Base-by-base conservation (phyloP, 2,888 invertebrate species). In the Hirtodrosophila histrioides region DNA sequence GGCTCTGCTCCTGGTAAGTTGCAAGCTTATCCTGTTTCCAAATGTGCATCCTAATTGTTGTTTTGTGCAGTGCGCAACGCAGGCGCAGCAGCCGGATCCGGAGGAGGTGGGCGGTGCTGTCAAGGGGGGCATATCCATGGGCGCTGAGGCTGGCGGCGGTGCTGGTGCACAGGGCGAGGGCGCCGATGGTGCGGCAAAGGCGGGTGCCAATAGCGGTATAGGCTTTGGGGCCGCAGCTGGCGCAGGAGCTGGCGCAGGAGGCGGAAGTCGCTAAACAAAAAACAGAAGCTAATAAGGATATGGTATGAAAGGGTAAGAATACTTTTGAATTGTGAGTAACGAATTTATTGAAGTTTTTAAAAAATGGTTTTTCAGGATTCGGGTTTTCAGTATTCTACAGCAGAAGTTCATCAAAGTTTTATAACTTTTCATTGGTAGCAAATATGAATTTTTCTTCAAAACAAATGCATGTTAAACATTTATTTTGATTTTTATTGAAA, bases 121-220 rank as follows among this genome's bases (percentile, higher is more conserved):
- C 0, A 74, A 83, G 24, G 46, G 51, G 2, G 84, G 67, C 7
- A 4, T 80, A 6, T 46, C 44, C 0, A 9, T 64, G 23, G 66
- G 60, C 1, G 72, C 60, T 4, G 60, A 51, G 0, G 79, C 67
- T 6, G 64, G 44, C 11, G 53, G 40, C 0, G 62, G 11, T 0
- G 69, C 64, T 5, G 57, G 7, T 5, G 31, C 27, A 0, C 5
- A 27, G 27, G 27, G 27, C 1, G 27, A 4, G 4, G 48, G 6
- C 3, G 58, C 66, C 4, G 55, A 48, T 8, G 69, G 60, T 5
- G 69, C 35, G 4, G 74, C 65, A 1, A 27, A 60, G n/a, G 65
- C 49, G 12, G 75, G 68, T 6, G 67, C 69, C 5, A 49, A 43
- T 36, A 51, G 65, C 27, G 78, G 73, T 3, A 33, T 79, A 11